Base-by-base conservation (phyloP, 2,888 invertebrate genomes). In the Scaptomyza tumidula region DNA sequence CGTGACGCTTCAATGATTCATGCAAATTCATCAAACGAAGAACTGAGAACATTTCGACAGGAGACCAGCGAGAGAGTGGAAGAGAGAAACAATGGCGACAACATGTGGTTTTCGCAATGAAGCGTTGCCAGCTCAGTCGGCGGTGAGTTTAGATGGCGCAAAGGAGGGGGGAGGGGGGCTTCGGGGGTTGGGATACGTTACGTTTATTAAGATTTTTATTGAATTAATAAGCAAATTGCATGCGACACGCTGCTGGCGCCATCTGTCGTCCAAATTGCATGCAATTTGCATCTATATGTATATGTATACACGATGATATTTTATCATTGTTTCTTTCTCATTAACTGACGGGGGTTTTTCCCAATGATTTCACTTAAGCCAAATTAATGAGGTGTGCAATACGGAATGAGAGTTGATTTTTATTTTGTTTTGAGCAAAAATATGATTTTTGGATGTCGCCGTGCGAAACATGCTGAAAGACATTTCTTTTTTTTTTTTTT, bases 1-100 rank as follows among this genome's bases (percentile, higher is more conserved):
- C 83, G 88, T 89, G 88, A 88, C 88, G 89, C 85, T 71, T 81
- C 89, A 88, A 89, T 88, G 88, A 89, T 86, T 88, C 89, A 88
- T 89, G 87, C 87, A 89, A 86, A 89, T 88, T 82, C 89, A 88
- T 89, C 88, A 88, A 77, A 75, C 55, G 64, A 52, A 45, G 58
- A 56, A 46, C 16, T 6, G 13, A 27, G 50, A 52, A 24, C 9
- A 16, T 41, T 41, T 33, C 33, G 10, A 9, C 10, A 41, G 9
- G 6, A 39, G 13, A 19, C 7, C 14, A 57, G 37, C 19, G 31
- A 19, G 44, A 13, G 41, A 53, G 16, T 27, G 19, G 11, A 33
- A 31, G 16, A 27, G 46, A 54, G 45, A 50, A 46, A 48, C 37
- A 65, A 49, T 52, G 60, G 75, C 58, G 62, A 62, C 56, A 80